Base-by-base conservation (phyloP, 2,888 invertebrate genomes). In the Dolomedes plantarius region DNA sequence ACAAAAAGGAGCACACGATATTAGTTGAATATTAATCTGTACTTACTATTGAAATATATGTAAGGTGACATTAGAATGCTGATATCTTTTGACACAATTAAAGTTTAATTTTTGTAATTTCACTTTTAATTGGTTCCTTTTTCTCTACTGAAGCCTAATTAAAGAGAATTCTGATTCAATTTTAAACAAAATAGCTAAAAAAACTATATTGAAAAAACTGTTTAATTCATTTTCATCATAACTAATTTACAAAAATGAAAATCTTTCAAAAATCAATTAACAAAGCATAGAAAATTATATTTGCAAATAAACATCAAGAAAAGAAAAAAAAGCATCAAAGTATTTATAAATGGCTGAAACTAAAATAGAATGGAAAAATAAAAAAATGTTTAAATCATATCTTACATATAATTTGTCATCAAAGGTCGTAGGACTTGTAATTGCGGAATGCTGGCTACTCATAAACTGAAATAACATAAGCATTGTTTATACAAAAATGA, bases 321-420 rank as follows among this genome's bases (percentile, higher is more conserved):
- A 1, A 56, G 56, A 56, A 6, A 19, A 56, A 23, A 56, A n/a
- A 19, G 1, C 16, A 28, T 29, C 31, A 65, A 65, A 65, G 13
- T 65, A 19, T n/a, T 13, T 41, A 50, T 7, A 36, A 36, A 36
- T 36, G 36, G 9, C 36, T 36, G 5, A 5, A 36, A 36, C 36
- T n/a, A 36, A 36, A 36, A 36, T 9, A 36, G 73, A 80, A 11
- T 23, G 19, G 31, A 31, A 62, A 36, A 73, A 2, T 23, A 36
- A 73, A 62, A 31, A 31, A 62, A 32, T 23, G 23, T 67, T 1
- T 5, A 56, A 46, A 16, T 16, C 16, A 7, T 65, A 39, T 50
- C 85, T 86, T 86, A 86, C 85, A 79, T 69, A 78, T 65, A 39
- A 27, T 79, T 79, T 79, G 39, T 86, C 85, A 86, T 86, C 74